Percentiles rank a stretch among this genome's conserved stretches.
These are phyloP conservation scores for Corvus cornix DNA, from an alignment of 2,113 vertebrate genomes.

Conservation along the genomic window DNA sequence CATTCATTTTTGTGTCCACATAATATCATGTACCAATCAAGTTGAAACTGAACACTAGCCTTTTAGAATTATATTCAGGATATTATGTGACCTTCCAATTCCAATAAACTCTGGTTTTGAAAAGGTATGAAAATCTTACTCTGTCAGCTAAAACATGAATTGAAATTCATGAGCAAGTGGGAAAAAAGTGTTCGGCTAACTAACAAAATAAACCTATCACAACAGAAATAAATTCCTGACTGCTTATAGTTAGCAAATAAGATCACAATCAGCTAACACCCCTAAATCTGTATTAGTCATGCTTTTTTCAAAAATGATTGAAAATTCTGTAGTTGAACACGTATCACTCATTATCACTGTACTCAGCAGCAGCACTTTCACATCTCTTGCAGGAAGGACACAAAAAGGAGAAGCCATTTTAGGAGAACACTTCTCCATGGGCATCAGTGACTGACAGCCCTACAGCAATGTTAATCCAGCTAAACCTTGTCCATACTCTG, in stretches of 20 bases:
- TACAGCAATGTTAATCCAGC: neutral
- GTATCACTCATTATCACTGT: neutral
- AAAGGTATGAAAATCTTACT: neutral
- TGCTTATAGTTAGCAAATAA: neutral
- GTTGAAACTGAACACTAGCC: neutral
- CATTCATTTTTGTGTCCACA: neutral
- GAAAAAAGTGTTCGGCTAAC: neutral
- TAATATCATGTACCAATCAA: neutral
- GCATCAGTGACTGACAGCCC: neutral
- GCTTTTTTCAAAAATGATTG: neutral
- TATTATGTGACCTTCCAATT: neutral
- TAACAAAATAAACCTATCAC: neutral
- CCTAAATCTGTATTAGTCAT: neutral
- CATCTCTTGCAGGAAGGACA: neutral
- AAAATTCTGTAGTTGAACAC: neutral
- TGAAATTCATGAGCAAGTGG: neutral
- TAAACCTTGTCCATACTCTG: neutral
- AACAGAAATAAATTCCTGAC: neutral
- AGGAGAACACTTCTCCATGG: neutral
- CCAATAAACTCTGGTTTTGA: neutral
- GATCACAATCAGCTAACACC: neutral
- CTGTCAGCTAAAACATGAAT: neutral
- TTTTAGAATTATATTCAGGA: neutral
- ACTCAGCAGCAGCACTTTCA: neutral
- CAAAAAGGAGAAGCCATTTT: constrained; percentile 25